Evolutionary conservation across 2,113 vertebrate genomes (phyloP), one percentile per base, ranked within the genome.

Genomic region (Pyxicephalus adspersus): DNA sequence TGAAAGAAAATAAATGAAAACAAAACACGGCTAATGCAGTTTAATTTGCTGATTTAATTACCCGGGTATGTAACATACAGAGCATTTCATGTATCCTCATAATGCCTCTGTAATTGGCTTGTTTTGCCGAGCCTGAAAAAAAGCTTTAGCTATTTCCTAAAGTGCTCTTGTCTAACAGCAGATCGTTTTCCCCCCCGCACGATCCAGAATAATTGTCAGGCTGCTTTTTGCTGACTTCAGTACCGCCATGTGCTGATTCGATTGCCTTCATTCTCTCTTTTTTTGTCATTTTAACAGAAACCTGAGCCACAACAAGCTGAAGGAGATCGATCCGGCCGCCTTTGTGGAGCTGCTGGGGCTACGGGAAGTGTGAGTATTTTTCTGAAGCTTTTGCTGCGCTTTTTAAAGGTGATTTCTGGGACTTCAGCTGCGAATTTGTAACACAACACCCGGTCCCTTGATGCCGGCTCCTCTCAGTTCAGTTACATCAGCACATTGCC

Each of bases 291-390:
- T 88, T 88, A 77, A 85, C 92, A 98, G 98, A 93, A 98, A 98
- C 89, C 93, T 99, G 85, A 96, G 96, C 90, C 90, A 93, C 91
- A 99, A 97, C 91, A 96, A 93, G 87, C 89, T 99, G 91, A 89
- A 90, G 0, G 88, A 91, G 90, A 92, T 98, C 84, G 90, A 91
- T 86, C 86, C 86, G 65, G 92, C 95, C 87, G 92, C 85, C 84
- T 96, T 98, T 85, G 87, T 90, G 83, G 91, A 87, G 85, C 93
- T 98, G 83, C 89, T 71, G 2, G 92, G 95, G 87, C 92, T 98
- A 68, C 92, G 91, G 90, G 96, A 98, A 91, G 91, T 98, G 98
- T 99, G 90, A 98, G 98, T 98, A 90, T 86, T 86, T 84, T 31
- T 75, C 76, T 76, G 22, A 15, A 71, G 28, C 54, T 86, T 67